Evolutionary conservation across 2,888 invertebrate species (phyloP), one percentile per base, ranked within the genome.

Genomic region (Tenthredo distinguenda): DNA sequence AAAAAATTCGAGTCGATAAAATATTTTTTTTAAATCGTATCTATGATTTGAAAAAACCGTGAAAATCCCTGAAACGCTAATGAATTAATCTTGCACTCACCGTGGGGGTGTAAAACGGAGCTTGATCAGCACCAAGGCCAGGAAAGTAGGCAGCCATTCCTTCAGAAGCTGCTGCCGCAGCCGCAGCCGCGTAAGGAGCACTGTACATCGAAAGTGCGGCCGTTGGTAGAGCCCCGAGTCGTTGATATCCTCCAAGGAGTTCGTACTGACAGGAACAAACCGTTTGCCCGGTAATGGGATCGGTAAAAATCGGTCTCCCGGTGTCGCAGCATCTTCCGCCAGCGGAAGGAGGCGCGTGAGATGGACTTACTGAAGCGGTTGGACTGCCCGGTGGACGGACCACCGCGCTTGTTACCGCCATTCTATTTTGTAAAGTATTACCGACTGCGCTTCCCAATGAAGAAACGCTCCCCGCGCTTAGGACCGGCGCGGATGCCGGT

Each of bases 231-330:
- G 97, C 97, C 21, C 96, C 95, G 87, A 98, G 95, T 92, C 97
- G 95, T 94, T 97, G 98, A 94, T 97, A 97, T 94, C 96, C 96
- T 91, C 96, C 96, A 91, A 98, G 96, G 90, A 98, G 96, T 94
- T 98, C 98, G 94, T 98, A 98, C 94, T 98, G 98, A 94, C 98
- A 98, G 91, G 98, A 98, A 94, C 98, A 98, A 88, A 98, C 96
- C 85, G 97, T 97, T 94, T 98, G 97, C 85, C 98, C 98, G 89
- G 97, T 97, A 89, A 98, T 95, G 72, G 98, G 98, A 94, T 98
- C 98, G 92, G 97, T 97, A 95, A 97, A 98, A 93, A 98, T 96
- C 88, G 98, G 97, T 91, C 98, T 96, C 89, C 98, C 98, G 88
- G 98, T 98, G 95, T 98, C 98, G 95, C 98, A 98, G 95, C 98